Conservation (phyloP, 1,140 invertebrate species). For the Drosophila nigrodunni region DNA sequence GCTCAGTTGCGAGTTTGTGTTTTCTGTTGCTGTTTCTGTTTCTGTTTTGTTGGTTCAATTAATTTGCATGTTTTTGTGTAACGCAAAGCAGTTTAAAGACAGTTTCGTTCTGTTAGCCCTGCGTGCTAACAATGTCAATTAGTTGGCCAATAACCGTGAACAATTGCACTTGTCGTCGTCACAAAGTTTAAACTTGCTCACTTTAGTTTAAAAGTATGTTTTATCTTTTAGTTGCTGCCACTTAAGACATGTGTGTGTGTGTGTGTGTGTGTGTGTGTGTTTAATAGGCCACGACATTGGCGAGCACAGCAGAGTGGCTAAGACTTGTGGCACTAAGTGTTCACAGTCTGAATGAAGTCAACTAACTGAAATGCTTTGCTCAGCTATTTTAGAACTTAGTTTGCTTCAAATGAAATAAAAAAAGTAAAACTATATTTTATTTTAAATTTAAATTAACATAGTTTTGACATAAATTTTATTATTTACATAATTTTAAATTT, state of each 20-base stretch:
- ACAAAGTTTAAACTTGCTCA: neutral
- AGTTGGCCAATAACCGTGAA: slow-evolving; percentile 10
- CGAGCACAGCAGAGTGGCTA: slow-evolving; percentile 6
- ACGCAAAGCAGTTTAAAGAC: slow-evolving; percentile 46
- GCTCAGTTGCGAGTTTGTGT: slow-evolving; percentile 13
- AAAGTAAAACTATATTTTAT: too few relatives aligned
- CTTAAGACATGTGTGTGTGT: neutral
- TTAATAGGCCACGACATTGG: slow-evolving; percentile 47
- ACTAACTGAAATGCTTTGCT: too few relatives aligned
- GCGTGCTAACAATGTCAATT: slow-evolving; percentile 23
- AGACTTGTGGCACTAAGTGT: slow-evolving; percentile 1
- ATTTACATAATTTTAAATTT: too few relatives aligned
- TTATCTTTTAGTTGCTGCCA: slow-evolving; percentile 16
- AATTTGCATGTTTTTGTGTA: slow-evolving; percentile 62
- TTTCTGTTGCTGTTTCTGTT: slow-evolving; percentile 6
- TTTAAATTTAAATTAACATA: too few relatives aligned
- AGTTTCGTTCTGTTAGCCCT: slow-evolving; percentile 19
- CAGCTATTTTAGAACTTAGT: too few relatives aligned
- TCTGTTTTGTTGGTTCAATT: slow-evolving; percentile 44
- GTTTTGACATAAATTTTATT: too few relatives aligned
- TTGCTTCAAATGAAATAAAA: too few relatives aligned
- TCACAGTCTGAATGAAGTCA: neutral
- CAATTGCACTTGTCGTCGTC: slow-evolving; percentile 11
- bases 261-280: slow-evolving; percentile 9
- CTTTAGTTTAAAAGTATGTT: slow-evolving; percentile 19